Evolutionary conservation across 2,888 invertebrate species (phyloP), one percentile per base, ranked within the genome.

Genomic region (Melanostoma mellinum): DNA sequence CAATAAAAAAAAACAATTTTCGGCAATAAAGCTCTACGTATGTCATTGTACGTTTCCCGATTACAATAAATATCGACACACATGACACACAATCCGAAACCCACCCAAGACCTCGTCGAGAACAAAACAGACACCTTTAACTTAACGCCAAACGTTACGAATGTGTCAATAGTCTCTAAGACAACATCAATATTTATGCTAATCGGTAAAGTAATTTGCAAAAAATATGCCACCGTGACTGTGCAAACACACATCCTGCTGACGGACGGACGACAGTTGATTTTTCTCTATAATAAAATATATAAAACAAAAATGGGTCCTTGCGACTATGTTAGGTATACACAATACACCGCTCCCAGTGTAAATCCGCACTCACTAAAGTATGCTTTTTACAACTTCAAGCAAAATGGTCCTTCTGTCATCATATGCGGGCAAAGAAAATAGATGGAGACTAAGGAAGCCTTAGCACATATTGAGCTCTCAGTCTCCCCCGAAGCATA

Each of bases 121-220:
- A 20, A 33, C 9, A 42, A 46, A 60, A 30, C 33, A 20, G 52
- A 69, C 80, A 80, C 75, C 75, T 80, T 58, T 69, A 30, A 50
- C 48, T 63, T 50, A 9, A 72, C 35, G n/a, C 33, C 4, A n/a
- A 30, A 38, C n/a, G 2, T n/a, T 38, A 58, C 65, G 68, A 56
- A 73, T 77, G 63, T 72, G 68, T 68, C 68, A 68, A 69, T 67
- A 67, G 50, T 40, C 44, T 58, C 55, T 56, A 53, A 77, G 67
- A 84, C 73, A 84, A 65, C 60, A 79, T 67, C 79, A 71, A 84
- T 79, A 84, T 79, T 71, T 84, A 84, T 84, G 84, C 74, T 71
- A 84, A 84, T 84, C 84, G 78, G 35, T 35, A 0, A 42, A 61
- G 65, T 77, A 79, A 79, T 79, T 71, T 58, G 71, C 71, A 60